Percentiles rank a stretch among this genome's conserved stretches.
These are phyloP conservation scores for Lamproptera curius DNA, from an alignment of 2,888 invertebrate genomes.

Conservation along the genomic window DNA sequence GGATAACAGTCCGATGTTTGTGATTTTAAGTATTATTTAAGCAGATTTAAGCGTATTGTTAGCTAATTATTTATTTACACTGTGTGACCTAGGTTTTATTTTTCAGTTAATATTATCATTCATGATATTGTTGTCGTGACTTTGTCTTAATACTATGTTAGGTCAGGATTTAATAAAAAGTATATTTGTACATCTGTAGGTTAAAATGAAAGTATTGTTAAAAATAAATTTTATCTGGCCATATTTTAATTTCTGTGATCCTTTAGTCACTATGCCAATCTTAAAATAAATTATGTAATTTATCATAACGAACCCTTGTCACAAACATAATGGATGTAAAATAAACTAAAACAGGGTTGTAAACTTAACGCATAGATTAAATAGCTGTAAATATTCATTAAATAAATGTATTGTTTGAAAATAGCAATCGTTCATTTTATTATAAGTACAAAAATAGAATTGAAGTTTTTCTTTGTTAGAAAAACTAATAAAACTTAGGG, in stretches of 20 bases:
- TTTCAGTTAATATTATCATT: no score
- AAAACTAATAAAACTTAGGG: conserved; percentile 12
- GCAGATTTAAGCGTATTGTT: conserved; percentile 20
- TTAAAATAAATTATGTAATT: conserved; percentile 9
- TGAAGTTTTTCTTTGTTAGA: conserved; percentile 4
- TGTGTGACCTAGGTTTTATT: conserved; percentile 12
- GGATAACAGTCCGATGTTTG: conserved; percentile 38
- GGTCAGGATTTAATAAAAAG: no score
- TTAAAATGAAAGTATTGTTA: no score
- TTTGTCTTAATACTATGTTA: no score
- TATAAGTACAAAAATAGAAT: background rate
- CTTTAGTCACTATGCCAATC: conserved; percentile 13
- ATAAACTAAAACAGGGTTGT: conserved; percentile 19
- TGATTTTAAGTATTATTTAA: conserved; percentile 32
- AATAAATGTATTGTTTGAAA: conserved; percentile 54
- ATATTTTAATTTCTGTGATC: conserved; percentile 17
- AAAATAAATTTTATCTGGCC: conserved; percentile 10
- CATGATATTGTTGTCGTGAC: no score
- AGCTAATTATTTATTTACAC: conserved; percentile 20
- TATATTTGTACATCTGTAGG: no score
- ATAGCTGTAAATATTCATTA: conserved; percentile 43
- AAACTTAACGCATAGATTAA: conserved; percentile 17
- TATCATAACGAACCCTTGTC: background rate
- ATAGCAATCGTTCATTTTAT: conserved; percentile 18
- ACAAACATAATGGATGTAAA: conserved; percentile 2